Evolutionary conservation across 2,113 vertebrate species (phyloP).

Genomic region (Recurvirostra avosetta): DNA sequence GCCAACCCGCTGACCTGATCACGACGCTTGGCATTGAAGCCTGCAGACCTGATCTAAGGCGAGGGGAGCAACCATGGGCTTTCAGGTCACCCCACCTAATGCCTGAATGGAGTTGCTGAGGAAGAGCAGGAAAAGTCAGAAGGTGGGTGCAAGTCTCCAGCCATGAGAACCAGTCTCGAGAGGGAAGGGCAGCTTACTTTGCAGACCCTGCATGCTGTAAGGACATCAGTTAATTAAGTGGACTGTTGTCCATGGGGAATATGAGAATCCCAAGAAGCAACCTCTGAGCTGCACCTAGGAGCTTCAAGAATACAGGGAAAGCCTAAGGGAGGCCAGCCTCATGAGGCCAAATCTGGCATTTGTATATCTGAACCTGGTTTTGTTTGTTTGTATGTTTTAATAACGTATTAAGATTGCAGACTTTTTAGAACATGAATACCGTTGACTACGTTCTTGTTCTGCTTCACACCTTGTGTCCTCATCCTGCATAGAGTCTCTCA

Average conservation of each 20-base stretch:
- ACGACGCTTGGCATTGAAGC: neutral
- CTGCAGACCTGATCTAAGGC: neutral
- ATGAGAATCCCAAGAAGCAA: neutral
- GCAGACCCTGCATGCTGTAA: fast-evolving
- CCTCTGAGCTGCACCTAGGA: neutral
- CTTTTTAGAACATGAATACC: neutral
- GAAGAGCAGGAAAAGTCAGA: neutral
- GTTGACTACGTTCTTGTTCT: neutral
- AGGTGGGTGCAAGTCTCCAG: neutral
- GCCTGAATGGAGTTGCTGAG: neutral
- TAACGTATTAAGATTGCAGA: neutral
- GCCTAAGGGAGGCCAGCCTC: neutral
- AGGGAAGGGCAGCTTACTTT: neutral
- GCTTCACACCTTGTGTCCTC: neutral
- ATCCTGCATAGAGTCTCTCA: neutral
- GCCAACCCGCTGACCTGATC: neutral
- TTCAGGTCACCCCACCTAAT: neutral
- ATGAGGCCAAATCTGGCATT: neutral
- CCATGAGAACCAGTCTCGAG: neutral
- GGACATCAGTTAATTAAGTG: neutral
- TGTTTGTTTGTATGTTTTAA: neutral
- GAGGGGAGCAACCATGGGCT: neutral
- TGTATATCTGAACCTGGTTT: neutral
- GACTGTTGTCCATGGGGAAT: neutral
- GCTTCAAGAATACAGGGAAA: neutral